Base-by-base conservation (phyloP, 2,888 invertebrate species). In the Caenorhabditis sp. region DNA sequence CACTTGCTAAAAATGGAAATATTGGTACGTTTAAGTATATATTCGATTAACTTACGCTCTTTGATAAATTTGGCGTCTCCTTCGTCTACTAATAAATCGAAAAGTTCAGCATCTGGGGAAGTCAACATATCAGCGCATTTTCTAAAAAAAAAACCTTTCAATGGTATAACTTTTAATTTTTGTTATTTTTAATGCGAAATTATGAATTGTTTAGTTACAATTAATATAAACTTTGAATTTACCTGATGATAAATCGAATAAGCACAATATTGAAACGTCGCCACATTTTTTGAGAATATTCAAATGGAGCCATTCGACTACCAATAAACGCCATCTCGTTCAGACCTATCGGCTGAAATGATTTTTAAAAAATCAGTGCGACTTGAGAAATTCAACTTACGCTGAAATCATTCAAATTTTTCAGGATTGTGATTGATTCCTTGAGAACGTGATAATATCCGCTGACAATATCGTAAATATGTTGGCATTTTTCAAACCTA, bases 121-220 rank as follows among this genome's bases (percentile, higher is more conserved):
- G 67, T 72, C 7, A 72, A 25, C 67, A 72, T 72, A 62, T 65
- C 68, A n/a, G 72, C 68, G 7, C 63, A 31, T 50, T 73, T 69
- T n/a, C 65, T 73, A 61, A 23, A 60, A 56, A n/a, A n/a, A n/a
- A n/a, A n/a, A n/a, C n/a, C n/a, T n/a, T n/a, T n/a, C n/a, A n/a
- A n/a, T n/a, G n/a, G n/a, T n/a, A n/a, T n/a, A n/a, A n/a, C n/a
- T n/a, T n/a, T n/a, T n/a, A n/a, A n/a, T 21, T 25, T 8, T 12
- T 8, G 23, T 3, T 23, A 31, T 31, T 31, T 31, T 31, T 31
- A n/a, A n/a, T n/a, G n/a, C n/a, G n/a, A n/a, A n/a, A n/a, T n/a
- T 50, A 14, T 50, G 20, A 50, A 12, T n/a, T n/a, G 52, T 50
- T 50, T 50, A 8, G 20, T 14, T 12, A n/a, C n/a, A n/a, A n/a